phyloP scores from a whole-genome alignment of 2,797 vertebrate genomes.

The Pterois miles region DNA sequence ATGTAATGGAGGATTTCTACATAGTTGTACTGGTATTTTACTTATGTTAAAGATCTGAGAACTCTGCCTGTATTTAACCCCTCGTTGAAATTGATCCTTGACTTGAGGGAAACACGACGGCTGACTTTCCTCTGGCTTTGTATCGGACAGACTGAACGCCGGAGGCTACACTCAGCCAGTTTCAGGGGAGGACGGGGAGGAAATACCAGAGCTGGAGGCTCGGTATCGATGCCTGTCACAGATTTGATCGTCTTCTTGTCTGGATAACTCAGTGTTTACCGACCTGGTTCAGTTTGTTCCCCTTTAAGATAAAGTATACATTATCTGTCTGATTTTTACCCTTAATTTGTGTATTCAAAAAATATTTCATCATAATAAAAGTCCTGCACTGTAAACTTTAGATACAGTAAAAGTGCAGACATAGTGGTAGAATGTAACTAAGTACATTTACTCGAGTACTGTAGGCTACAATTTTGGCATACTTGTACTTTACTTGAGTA shows the following conservation, averaged over 20 bases:
- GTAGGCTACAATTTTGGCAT: no score
- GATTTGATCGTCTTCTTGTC: not conserved
- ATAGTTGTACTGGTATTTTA: not conserved
- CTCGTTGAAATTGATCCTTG: no score
- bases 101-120: not conserved
- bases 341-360: no score
- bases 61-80: no score
- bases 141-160: not conserved
- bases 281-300: not conserved
- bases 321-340: not conserved
- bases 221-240: not conserved
- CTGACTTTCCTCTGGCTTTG: not conserved
- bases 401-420: no score
- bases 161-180: not conserved
- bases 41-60: no score
- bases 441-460: no score
- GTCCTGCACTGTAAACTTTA: not conserved
- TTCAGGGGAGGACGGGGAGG: not conserved
- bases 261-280: not conserved
- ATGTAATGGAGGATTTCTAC: not conserved
- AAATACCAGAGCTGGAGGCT: conserved; percentile 7
- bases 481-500: no score
- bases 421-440: no score
- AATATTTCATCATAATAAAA: not conserved
- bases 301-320: not conserved